Evolutionary conservation across 1,140 invertebrate species (phyloP).

Genomic region (Conus betulinus): DNA sequence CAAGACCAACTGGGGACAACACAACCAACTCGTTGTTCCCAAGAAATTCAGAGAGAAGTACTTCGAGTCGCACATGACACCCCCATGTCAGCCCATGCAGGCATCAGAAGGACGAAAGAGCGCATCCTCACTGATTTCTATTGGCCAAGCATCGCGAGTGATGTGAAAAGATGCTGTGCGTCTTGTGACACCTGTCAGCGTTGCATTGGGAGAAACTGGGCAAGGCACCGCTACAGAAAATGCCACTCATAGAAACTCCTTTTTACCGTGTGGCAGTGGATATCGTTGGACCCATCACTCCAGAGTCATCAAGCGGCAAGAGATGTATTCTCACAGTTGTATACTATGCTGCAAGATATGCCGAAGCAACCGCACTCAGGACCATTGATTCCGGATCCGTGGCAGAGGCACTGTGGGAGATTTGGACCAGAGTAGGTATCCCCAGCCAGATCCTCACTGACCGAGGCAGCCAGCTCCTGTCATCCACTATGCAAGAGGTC

Average conservation of each 20-base stretch:
- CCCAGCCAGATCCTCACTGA: conserved; percentile 62
- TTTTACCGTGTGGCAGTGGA: conserved; percentile 56
- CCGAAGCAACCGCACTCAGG: conserved; percentile 49
- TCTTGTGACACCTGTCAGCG: conserved; percentile 53
- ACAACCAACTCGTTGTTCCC: too few relatives aligned
- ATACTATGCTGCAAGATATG: conserved; percentile 55
- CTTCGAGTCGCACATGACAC: too few relatives aligned
- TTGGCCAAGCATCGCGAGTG: conserved; percentile 46
- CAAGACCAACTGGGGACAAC: too few relatives aligned
- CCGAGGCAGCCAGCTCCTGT: conserved; percentile 51
- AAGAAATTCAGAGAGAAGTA: too few relatives aligned
- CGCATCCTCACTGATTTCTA: conserved; percentile 36
- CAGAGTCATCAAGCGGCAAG: conserved; percentile 42
- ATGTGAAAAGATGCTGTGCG: conserved; percentile 43
- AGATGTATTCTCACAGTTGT: conserved; percentile 47
- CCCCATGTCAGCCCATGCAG: too few relatives aligned
- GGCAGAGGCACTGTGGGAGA: conserved; percentile 47
- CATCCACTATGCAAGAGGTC: conserved; percentile 35
- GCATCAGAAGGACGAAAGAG: too few relatives aligned
- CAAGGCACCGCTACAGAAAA: conserved; percentile 47
- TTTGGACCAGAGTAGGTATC: conserved; percentile 73
- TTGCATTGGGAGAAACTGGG: conserved; percentile 42
- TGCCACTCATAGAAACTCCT: conserved; percentile 50
- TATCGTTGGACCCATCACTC: conserved; percentile 45
- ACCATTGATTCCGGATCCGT: conserved; percentile 46